Percentiles rank a stretch among this genome's conserved stretches.
Conservation (phyloP, 2,888 invertebrate species). For the Volucella bombylans region DNA sequence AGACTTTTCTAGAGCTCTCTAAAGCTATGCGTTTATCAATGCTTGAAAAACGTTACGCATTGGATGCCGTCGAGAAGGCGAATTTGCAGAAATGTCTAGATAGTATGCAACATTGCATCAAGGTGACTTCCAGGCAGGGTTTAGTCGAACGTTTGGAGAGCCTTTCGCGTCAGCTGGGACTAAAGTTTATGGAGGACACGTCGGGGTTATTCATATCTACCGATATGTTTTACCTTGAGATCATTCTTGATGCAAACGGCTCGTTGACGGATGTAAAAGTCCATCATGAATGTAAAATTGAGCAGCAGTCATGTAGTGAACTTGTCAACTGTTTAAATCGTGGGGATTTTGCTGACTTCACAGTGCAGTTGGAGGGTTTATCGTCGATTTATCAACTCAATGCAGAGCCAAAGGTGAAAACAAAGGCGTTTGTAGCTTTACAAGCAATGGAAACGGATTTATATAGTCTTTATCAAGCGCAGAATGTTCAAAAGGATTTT, state of each 20-base stretch:
- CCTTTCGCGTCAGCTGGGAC: too few species aligned
- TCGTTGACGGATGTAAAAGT: constrained; percentile 94
- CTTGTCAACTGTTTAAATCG: constrained; percentile 91
- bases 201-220: constrained; percentile 95
- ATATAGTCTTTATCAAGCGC: constrained; percentile 89
- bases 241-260: constrained; percentile 92
- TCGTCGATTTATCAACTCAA: constrained; percentile 96
- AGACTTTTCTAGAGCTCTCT: constrained; percentile 92
- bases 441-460: constrained; percentile 96
- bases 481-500: constrained; percentile 88
- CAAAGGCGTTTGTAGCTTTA: constrained; percentile 95
- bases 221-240: constrained; percentile 98
- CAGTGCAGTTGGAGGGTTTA: constrained; percentile 94
- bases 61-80: constrained; percentile 92
- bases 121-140: constrained; percentile 94
- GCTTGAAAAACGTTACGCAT: constrained; percentile 93
- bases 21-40: constrained; percentile 94
- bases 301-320: constrained; percentile 94
- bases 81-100: constrained; percentile 95
- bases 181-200: constrained; percentile 93
- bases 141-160: constrained; percentile 96
- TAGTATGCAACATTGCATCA: constrained; percentile 95
- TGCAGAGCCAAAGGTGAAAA: constrained; percentile 96
- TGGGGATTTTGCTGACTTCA: constrained; percentile 95
- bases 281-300: constrained; percentile 94